These are phyloP conservation scores for Lamproptera curius DNA, from an alignment of 2,888 invertebrate species.

Conservation along the genomic window DNA sequence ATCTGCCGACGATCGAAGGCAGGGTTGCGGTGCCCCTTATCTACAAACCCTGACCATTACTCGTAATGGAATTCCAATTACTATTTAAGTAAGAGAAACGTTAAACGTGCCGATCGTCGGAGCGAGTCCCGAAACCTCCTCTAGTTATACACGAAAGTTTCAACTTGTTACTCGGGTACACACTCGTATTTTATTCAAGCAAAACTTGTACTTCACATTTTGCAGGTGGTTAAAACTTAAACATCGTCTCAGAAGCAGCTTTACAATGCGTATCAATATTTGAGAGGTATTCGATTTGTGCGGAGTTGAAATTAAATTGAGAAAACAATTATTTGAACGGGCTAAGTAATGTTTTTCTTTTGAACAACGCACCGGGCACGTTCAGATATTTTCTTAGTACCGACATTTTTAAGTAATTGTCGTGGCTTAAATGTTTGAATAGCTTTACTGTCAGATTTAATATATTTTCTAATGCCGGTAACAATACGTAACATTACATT, in stretches of 20 bases:
- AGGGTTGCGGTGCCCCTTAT: conserved; percentile 36
- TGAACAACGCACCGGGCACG: no score
- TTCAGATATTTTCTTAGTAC: no score
- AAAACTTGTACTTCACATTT: conserved; percentile 3
- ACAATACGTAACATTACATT: no score
- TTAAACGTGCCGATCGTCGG: conserved; percentile 40
- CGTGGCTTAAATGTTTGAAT: no score
- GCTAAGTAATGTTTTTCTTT: no score
- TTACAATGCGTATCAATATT: conserved; percentile 5
- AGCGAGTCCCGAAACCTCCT: conserved; percentile 28
- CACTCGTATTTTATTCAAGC: conserved; percentile 2
- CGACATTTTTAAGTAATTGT: no score
- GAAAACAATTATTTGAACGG: no score
- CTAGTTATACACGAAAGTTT: conserved; percentile 10
- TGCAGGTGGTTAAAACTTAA: conserved; percentile 1
- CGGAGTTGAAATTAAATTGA: no score
- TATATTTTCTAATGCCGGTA: no score
- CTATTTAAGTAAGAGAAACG: conserved; percentile 60
- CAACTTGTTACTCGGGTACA: background rate
- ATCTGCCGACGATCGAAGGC: conserved; percentile 19
- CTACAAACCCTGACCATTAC: conserved; percentile 53
- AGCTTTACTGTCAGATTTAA: no score
- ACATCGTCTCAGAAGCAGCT: background rate
- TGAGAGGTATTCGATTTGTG: background rate
- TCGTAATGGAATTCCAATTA: conserved; percentile 66